Evolutionary conservation across 1,140 invertebrate genomes (phyloP), one percentile per base, ranked within the genome.

Genomic region (Drosophila kepulauana): DNA sequence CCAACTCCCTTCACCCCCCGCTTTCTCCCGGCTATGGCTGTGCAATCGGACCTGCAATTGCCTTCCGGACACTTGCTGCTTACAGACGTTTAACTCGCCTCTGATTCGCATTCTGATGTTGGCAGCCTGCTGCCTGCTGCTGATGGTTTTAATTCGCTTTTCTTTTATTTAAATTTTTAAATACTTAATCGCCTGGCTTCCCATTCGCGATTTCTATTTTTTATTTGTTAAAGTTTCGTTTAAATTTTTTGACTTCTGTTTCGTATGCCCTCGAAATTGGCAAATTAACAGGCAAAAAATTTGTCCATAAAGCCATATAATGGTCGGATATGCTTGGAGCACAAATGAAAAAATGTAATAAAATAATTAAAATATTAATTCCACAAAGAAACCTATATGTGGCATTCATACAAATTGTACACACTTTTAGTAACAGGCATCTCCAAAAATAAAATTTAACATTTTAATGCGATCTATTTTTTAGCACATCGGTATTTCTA

Each of bases 21-120:
- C 8, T 67, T 6, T 49, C 30, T 6, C 43, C 28, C 56, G 28
- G 48, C 49, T 20, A 20, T 56, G 41, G 30, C 11, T 30, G 57
- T 5, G 41, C 74, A 86, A 79, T 86, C 82, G 82, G 61, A 30
- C 62, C 71, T 62, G 70, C 82, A 81, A 86, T 86, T 78, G 77
- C 79, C 68, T 74, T 64, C 54, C 65, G 76, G 84, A 82, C 84
- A 87, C 84, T 87, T 88, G 73, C 84, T 88, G 80, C 84, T 84
- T 88, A 88, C 80, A 87, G 84, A 74, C 80, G 64, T 88, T 88
- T 82, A 88, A 87, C 73, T 75, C 76, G 82, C 64, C 73, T 2
- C 68, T 57, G 65, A 66, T 35, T 5, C 49, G 5, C 41, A 43
- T 43, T n/a, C 41, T 5, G 41, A 13, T 13, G 41, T 13, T 45